phyloP scores from a whole-genome alignment of 2,797 vertebrate genomes.

The Lutjanus argentimaculatus region DNA sequence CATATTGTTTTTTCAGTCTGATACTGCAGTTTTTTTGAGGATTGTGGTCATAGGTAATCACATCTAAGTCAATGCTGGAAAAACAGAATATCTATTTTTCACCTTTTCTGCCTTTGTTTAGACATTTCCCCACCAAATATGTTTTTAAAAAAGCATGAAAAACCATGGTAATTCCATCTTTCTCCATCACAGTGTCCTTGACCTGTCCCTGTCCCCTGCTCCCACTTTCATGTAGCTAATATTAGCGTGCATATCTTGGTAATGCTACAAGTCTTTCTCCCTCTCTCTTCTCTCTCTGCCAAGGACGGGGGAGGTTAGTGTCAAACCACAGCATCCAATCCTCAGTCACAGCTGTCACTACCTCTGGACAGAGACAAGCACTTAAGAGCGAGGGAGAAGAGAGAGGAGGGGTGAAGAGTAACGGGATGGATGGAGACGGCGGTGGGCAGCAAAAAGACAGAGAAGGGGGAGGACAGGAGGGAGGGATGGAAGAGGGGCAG shows the following conservation, averaged over 20 bases:
- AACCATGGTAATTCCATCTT: neutral
- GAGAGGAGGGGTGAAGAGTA: neutral
- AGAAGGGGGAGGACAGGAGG: neutral
- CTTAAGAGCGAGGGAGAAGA: constrained; percentile 8
- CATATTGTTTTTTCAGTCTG: too few relatives aligned
- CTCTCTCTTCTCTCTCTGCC: neutral
- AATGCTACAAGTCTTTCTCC: neutral
- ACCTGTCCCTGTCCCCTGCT: neutral
- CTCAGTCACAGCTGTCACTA: constrained; percentile 52
- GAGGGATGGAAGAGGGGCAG: neutral
- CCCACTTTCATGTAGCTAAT: constrained; percentile 2
- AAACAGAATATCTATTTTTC: too few relatives aligned
- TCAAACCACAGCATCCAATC: constrained; percentile 38
- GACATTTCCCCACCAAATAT: neutral
- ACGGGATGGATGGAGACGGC: neutral
- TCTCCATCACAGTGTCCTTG: neutral
- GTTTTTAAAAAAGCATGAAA: too few relatives aligned
- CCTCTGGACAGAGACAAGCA: constrained; percentile 36
- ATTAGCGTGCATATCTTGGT: neutral
- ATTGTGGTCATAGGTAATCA: neutral
- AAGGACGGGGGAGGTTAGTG: constrained; percentile 55
- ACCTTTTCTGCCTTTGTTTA: neutral
- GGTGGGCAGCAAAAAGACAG: neutral
- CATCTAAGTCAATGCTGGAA: neutral
- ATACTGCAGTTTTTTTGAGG: too few relatives aligned